A percentile compares a stretch with the other conserved stretches of the same genome.
Evolutionary conservation across 2,797 vertebrate species (phyloP).

Genomic region (Staurois parvus): DNA sequence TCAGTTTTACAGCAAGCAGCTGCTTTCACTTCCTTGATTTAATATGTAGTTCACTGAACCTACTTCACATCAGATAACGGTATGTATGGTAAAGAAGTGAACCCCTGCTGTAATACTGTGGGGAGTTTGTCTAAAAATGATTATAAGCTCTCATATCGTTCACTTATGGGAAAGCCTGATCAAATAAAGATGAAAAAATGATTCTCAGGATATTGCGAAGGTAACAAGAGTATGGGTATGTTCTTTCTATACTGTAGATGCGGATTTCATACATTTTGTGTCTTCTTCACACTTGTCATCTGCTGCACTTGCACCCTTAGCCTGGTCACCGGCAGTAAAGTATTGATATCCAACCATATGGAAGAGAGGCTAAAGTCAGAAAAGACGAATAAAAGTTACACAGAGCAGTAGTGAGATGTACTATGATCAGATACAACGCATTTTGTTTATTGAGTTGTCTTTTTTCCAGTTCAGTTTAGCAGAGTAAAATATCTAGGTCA

Average conservation of each 20-base stretch:
- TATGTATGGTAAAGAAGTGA: background rate
- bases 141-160: background rate
- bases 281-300: background rate
- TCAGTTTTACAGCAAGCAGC: slow-evolving; percentile 44
- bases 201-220: background rate
- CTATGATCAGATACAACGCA: too few relatives aligned
- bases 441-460: too few relatives aligned
- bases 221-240: background rate
- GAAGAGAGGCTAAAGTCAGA: background rate
- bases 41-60: slow-evolving; percentile 1
- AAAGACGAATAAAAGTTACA: background rate
- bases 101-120: background rate
- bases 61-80: slow-evolving; percentile 1
- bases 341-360: background rate
- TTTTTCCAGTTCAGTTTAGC: too few relatives aligned
- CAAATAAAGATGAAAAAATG: background rate
- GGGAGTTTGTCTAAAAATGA: too few relatives aligned
- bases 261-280: background rate
- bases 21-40: slow-evolving; percentile 60
- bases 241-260: background rate
- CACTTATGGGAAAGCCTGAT: background rate
- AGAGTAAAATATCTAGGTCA: too few relatives aligned
- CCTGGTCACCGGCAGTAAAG: background rate
- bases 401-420: too few relatives aligned
- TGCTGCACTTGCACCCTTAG: background rate